These are phyloP conservation scores for Athene noctua DNA, from an alignment of 2,113 vertebrate genomes.

Conservation along the genomic window DNA sequence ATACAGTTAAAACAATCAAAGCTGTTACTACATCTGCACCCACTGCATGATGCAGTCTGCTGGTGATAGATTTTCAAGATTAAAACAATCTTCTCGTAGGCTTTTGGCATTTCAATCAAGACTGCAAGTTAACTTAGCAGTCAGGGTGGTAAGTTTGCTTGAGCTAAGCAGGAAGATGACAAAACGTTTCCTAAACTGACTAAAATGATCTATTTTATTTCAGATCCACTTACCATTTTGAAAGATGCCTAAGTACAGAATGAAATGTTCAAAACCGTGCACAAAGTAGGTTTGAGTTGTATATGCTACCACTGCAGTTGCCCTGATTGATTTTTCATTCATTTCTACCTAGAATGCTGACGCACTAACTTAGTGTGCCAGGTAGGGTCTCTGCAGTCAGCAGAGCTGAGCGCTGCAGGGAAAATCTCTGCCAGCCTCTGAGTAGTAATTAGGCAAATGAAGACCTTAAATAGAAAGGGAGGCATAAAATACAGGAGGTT, in stretches of 20 bases:
- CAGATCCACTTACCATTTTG: slow-evolving; percentile 76
- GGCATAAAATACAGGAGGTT: slow-evolving; percentile 7
- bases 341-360: slow-evolving; percentile 83
- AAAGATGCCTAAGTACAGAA: slow-evolving; percentile 49
- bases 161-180: slow-evolving; percentile 18
- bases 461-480: slow-evolving; percentile 57
- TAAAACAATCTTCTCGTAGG: background rate
- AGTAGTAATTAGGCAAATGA: slow-evolving; percentile 76
- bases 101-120: slow-evolving; percentile 7
- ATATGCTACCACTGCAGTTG: slow-evolving; percentile 75
- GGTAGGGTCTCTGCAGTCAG: slow-evolving; percentile 84
- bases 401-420: slow-evolving; percentile 76
- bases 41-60: background rate
- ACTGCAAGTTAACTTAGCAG: slow-evolving; percentile 15
- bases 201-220: slow-evolving; percentile 21
- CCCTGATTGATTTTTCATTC: slow-evolving; percentile 85
- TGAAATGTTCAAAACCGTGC: slow-evolving; percentile 52
- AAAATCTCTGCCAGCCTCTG: slow-evolving; percentile 64
- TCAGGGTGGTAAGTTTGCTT: slow-evolving; percentile 26
- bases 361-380: slow-evolving; percentile 70
- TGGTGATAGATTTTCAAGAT: background rate
- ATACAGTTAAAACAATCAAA: background rate
- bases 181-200: background rate
- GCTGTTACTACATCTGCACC: background rate
- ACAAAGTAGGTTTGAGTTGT: slow-evolving; percentile 71